phyloP scores from a whole-genome alignment of 2,888 invertebrate species.

The Eupelmus urozonus region DNA sequence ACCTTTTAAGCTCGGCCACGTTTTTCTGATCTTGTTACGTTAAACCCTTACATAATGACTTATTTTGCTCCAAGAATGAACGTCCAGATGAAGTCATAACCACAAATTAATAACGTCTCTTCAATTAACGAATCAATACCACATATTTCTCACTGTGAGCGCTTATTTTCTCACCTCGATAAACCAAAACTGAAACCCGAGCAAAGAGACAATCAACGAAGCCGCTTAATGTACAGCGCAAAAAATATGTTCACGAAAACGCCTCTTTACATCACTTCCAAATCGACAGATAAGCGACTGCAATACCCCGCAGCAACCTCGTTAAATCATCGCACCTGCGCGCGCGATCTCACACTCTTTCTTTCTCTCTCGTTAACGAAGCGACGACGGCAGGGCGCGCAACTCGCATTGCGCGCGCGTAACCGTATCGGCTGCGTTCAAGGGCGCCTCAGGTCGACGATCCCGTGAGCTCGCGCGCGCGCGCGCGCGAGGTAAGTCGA shows the following conservation, averaged over 20 bases:
- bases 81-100: constrained; percentile 4
- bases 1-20: too few species aligned
- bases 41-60: not conserved
- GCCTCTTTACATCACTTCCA: constrained; percentile 7
- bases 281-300: too few species aligned
- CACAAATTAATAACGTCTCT: constrained; percentile 1
- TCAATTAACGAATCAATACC: not conserved
- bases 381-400: too few species aligned
- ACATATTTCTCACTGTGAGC: not conserved
- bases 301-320: too few species aligned
- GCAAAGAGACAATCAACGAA: not conserved
- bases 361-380: too few species aligned
- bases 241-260: constrained; percentile 28
- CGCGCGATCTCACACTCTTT: too few species aligned
- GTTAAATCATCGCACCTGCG: too few species aligned
- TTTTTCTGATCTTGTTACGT: not conserved
- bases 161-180: not conserved
- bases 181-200: too few species aligned
- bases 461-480: not conserved
- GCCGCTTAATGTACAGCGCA: not conserved
- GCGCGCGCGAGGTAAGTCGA: too few species aligned
- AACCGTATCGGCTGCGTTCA: not conserved
- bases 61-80: not conserved
- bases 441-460: constrained; percentile 31
- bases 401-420: too few species aligned